Evolutionary conservation across 2,888 invertebrate species (phyloP), one percentile per base, ranked within the genome.

Genomic region (Emmelina monodactyla): DNA sequence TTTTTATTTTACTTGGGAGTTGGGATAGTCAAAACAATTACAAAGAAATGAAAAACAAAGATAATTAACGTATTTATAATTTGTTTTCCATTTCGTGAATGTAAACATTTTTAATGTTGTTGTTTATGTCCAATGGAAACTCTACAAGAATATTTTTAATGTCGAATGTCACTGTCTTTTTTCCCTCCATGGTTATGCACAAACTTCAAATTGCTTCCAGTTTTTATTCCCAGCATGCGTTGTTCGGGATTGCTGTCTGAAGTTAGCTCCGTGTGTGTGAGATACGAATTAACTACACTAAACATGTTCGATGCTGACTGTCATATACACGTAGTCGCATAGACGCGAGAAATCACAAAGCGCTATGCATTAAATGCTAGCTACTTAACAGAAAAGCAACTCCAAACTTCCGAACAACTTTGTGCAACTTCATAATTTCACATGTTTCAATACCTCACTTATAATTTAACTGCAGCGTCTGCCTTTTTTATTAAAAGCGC

Each of bases 321-420:
- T 58, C 63, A 62, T 51, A 61, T 52, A 57, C 57, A 54, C n/a
- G n/a, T n/a, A n/a, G n/a, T n/a, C n/a, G n/a, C n/a, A n/a, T n/a
- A 48, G 53, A 47, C 47, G 47, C 46, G 54, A 52, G 47, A 59
- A 62, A 66, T 71, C 72, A 72, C 66, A 70, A 71, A 73, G 71
- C 62, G 69, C 59, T 44, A 61, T 67, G 67, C 68, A 73, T 73
- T 73, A 75, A 68, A 58, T 64, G 58, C 55, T 63, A 65, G 61
- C 66, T 66, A 67, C 68, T 69, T 71, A 67, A 69, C 62, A 71
- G 60, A 68, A 62, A 67, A 65, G 68, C 69, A 58, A 63, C 67
- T 57, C 58, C 56, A 46, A 72, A 73, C 62, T 72, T 75, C 63
- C 53, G 54, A 53, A 53, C 55, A 52, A 57, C 56, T 55, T 55